Evolutionary conservation across 2,888 invertebrate genomes (phyloP).

Genomic region (Glyphotaelius pellucidus): DNA sequence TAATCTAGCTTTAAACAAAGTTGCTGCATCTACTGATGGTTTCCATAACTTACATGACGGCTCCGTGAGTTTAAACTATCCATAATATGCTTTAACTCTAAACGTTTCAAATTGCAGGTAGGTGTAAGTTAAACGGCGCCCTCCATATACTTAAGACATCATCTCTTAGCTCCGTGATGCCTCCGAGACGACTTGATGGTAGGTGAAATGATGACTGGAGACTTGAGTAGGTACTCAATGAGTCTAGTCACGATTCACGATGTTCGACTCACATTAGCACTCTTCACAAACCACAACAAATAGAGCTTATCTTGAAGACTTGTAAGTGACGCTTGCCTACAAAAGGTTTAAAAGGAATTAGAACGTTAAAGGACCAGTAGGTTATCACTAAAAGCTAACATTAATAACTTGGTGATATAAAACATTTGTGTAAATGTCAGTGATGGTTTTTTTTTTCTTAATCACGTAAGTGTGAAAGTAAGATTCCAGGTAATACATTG

Average conservation of each 20-base stretch:
- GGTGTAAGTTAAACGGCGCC: background rate
- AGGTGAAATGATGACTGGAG: background rate
- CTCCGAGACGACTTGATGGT: background rate
- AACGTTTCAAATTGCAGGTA: background rate
- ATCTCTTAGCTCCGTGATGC: background rate
- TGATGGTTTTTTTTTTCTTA: background rate
- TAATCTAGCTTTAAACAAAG: background rate
- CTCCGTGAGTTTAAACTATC: background rate
- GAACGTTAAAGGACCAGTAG: background rate
- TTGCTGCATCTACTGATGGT: background rate
- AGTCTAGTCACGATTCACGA: conserved; percentile 49
- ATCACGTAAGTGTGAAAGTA: background rate
- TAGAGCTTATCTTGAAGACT: conserved; percentile 17
- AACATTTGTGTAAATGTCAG: background rate
- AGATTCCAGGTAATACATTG: background rate
- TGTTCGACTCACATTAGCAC: conserved; percentile 42
- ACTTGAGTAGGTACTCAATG: background rate
- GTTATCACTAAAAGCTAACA: conserved; percentile 27
- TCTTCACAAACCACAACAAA: conserved; percentile 1
- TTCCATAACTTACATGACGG: background rate
- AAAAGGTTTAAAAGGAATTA: conserved; percentile 30
- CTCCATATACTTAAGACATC: background rate
- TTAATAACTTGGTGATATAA: background rate
- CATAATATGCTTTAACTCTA: background rate
- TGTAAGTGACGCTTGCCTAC: background rate